Evolutionary conservation across 1,140 invertebrate genomes (phyloP).

Genomic region (Trinorchestia longiramus): DNA sequence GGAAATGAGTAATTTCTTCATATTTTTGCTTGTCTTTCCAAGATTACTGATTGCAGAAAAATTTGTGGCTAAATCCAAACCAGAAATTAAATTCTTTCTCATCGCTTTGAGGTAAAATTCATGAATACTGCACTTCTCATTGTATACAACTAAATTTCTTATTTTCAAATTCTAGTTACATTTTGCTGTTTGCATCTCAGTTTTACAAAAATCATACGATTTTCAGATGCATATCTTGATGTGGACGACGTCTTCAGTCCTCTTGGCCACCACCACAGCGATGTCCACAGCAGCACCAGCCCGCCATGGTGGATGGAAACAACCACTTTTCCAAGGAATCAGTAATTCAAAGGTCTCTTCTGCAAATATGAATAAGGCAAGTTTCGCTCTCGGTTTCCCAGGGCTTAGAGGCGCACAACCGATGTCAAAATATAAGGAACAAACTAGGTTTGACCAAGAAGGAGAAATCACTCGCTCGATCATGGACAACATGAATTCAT

Average conservation of each 20-base stretch:
- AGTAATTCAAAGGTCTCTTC: background rate
- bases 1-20: too few relatives aligned
- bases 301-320: background rate
- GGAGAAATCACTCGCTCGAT: background rate
- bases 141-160: too few relatives aligned
- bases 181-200: background rate
- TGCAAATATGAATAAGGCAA: background rate
- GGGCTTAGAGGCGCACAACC: background rate
- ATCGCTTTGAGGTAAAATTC: too few relatives aligned
- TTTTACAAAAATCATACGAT: background rate
- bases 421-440: background rate
- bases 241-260: background rate
- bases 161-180: too few relatives aligned
- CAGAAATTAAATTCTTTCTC: too few relatives aligned
- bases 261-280: background rate
- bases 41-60: too few relatives aligned
- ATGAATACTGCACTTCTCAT: too few relatives aligned
- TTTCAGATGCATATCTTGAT: background rate
- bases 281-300: background rate
- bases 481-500: background rate
- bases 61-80: too few relatives aligned
- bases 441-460: background rate
- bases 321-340: background rate
- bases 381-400: background rate
- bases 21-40: too few relatives aligned